Conservation (phyloP, 2,797 vertebrate species). For the Phataginus tricuspis region DNA sequence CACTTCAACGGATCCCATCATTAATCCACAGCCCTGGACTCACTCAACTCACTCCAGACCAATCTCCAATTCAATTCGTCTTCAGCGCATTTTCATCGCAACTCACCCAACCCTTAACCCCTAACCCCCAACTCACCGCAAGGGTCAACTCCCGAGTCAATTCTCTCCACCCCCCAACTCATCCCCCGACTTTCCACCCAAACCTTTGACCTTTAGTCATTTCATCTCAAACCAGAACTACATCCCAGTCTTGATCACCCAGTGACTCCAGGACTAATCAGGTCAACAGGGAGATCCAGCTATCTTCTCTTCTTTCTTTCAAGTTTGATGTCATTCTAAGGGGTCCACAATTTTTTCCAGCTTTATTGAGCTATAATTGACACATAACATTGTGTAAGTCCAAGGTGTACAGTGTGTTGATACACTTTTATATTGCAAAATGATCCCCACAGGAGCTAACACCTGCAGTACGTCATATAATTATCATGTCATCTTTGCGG, state of each 20-base stretch:
- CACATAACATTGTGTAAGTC: not conserved
- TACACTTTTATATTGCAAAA: not conserved
- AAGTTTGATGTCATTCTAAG: not conserved
- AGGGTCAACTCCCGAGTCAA: not conserved
- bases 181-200: not conserved
- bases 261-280: not conserved
- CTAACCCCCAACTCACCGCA: not conserved
- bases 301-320: not conserved
- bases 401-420: not conserved
- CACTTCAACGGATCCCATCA: not conserved
- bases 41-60: not conserved
- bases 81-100: not conserved
- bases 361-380: not conserved
- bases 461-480: not conserved
- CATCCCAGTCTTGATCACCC: not conserved
- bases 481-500: not conserved
- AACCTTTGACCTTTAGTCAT: not conserved
- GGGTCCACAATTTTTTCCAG: not conserved
- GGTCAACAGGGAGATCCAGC: not conserved
- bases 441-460: not conserved
- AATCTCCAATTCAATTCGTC: not conserved
- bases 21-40: not conserved
- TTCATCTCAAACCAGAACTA: not conserved
- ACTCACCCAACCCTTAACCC: not conserved
- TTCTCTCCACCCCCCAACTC: not conserved